Evolutionary conservation across 2,888 invertebrate genomes (phyloP).

Genomic region (Ophion costatus): DNA sequence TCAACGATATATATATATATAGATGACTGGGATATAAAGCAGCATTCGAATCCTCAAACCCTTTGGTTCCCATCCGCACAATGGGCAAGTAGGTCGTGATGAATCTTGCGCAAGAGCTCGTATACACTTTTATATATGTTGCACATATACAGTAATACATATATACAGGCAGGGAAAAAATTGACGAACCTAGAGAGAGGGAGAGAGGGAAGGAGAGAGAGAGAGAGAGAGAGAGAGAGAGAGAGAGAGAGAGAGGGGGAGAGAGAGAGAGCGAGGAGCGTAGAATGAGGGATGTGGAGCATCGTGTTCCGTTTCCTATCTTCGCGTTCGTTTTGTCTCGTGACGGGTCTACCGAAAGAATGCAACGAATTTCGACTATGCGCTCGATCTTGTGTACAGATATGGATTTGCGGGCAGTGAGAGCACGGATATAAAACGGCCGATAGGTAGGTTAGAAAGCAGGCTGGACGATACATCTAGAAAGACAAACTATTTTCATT

Average conservation of each 20-base stretch:
- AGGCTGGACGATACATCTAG: conserved; percentile 7
- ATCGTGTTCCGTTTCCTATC: conserved; percentile 19
- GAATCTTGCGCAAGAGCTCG: conserved; percentile 40
- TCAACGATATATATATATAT: conserved; percentile 6
- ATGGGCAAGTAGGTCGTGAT: conserved; percentile 56
- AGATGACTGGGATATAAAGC: conserved; percentile 10
- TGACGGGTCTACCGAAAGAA: conserved; percentile 22
- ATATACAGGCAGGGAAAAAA: background rate
- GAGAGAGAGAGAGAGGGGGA: background rate
- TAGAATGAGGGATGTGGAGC: conserved; percentile 3
- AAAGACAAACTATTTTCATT: conserved; percentile 8
- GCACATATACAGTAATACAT: conserved; percentile 4
- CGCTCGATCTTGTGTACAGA: background rate
- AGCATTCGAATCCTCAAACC: conserved; percentile 21
- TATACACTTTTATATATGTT: conserved; percentile 19
- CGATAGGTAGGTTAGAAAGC: background rate
- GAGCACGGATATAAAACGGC: background rate
- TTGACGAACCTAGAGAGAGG: background rate
- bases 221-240: background rate
- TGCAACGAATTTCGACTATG: conserved; percentile 14
- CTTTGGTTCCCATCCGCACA: conserved; percentile 40
- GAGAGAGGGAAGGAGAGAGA: background rate
- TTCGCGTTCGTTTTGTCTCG: conserved; percentile 31
- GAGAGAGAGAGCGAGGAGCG: background rate
- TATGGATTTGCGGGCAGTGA: background rate